Evolutionary conservation across 2,888 invertebrate genomes (phyloP), one percentile per base, ranked within the genome.

Genomic region (Suillia variegata): DNA sequence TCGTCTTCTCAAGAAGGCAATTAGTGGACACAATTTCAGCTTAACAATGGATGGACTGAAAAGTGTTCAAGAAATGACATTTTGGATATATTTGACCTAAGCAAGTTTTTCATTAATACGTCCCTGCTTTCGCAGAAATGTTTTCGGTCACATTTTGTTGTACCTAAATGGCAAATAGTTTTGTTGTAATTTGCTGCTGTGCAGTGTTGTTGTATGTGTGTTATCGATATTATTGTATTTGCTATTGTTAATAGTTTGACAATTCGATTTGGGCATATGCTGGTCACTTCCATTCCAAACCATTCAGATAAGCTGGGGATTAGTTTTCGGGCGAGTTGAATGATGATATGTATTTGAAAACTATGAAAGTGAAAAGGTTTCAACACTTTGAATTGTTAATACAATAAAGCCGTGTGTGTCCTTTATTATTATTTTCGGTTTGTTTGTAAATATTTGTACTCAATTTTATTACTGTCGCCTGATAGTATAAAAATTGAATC

Each of bases 161-260:
- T 45, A 17, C 26, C n/a, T n/a, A 33, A 54, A 54, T 26, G 54
- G 54, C 54, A 58, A 71, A 72, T 72, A 73, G 72, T 73, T 72
- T 69, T 74, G n/a, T n/a, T n/a, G 71, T 69, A 73, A 72, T 74
- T 73, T 72, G 68, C 67, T 66, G 68, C 64, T 49, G 15, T 33
- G 20, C 22, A n/a, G 17, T 31, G 71, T n/a, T n/a, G n/a, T n/a
- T n/a, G n/a, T 65, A 69, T 73, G 70, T 67, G 73, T 72, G 72
- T 72, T 73, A 73, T 72, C 73, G 75, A 74, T 74, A 74, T 73
- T 71, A 70, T 71, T 72, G 69, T 74, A 38, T 59, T 54, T 62
- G 65, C 70, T 67, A 73, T 71, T 73, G 74, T 73, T 65, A 70
- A 67, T 67, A n/a, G n/a, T 64, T 62, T 56, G 63, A 57, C 62